Percentiles rank a stretch among this genome's conserved stretches.
phyloP scores from a whole-genome alignment of 2,888 invertebrate genomes.

The Phalera bucephala region DNA sequence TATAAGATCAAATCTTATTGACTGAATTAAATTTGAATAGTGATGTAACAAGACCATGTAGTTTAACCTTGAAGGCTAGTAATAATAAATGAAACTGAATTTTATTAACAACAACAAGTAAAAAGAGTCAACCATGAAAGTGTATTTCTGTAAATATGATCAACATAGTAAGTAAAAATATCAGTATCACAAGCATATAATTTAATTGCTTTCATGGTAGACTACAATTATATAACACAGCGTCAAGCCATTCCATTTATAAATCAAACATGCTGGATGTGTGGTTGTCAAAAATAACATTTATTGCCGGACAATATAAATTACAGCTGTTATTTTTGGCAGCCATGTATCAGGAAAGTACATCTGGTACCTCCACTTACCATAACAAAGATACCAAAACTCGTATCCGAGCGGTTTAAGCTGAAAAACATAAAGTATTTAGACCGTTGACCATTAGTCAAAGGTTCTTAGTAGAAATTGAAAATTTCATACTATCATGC shows the following conservation, averaged over 20 bases:
- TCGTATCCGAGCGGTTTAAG: conserved; percentile 76
- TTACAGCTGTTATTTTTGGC: conserved; percentile 40
- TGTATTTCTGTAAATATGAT: no score
- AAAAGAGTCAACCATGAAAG: neutral
- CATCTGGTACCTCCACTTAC: conserved; percentile 77
- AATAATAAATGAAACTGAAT: neutral
- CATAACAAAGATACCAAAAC: conserved; percentile 73
- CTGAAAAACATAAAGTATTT: conserved; percentile 80
- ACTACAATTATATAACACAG: conserved; percentile 10
- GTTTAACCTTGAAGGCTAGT: neutral
- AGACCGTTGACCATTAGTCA: conserved; percentile 54
- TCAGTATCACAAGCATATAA: neutral
- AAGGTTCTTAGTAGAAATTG: conserved; percentile 30
- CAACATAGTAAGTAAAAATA: no score
- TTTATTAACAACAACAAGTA: neutral
- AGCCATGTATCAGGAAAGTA: conserved; percentile 66
- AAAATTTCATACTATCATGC: conserved; percentile 41
- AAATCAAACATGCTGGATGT: conserved; percentile 36
- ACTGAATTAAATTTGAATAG: no score
- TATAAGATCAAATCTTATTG: no score
- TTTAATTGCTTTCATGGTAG: neutral
- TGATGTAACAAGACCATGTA: neutral
- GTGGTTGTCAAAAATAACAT: conserved; percentile 42
- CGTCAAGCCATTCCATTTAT: conserved; percentile 38
- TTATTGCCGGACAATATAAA: neutral